phyloP scores from a whole-genome alignment of 2,797 vertebrate genomes.

The Cyclura pinguis region DNA sequence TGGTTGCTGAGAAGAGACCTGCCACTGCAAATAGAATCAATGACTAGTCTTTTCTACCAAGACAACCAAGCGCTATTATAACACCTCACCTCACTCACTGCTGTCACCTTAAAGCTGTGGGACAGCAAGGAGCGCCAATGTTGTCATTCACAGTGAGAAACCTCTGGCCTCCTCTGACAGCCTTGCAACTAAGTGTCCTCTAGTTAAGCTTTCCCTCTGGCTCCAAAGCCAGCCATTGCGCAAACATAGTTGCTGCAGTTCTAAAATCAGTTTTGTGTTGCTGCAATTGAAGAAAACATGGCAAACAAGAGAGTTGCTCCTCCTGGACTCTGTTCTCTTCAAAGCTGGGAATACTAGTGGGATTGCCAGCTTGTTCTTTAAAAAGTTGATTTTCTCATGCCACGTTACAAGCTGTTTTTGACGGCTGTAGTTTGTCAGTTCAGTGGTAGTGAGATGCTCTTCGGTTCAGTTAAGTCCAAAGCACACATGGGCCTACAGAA shows the following conservation, averaged over 20 bases:
- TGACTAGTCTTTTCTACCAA: not conserved
- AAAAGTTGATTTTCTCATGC: not conserved
- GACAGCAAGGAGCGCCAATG: not conserved
- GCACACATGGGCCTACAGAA: not conserved
- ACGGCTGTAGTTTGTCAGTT: not conserved
- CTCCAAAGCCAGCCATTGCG: not conserved
- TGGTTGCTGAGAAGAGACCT: not conserved
- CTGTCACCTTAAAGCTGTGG: not conserved
- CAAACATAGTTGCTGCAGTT: not conserved
- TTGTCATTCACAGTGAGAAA: not conserved
- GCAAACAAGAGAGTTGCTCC: not conserved
- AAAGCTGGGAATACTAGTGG: not conserved
- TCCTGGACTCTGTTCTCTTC: not conserved
- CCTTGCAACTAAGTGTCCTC: not conserved
- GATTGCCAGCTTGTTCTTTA: not conserved
- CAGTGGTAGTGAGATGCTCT: not conserved
- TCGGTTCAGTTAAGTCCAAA: not conserved
- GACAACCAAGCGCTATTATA: not conserved
- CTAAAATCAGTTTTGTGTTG: not conserved
- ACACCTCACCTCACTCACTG: not conserved
- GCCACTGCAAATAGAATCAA: not conserved
- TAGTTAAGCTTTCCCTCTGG: not conserved
- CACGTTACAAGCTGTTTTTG: not conserved
- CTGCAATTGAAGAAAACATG: not conserved
- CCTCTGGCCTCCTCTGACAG: not conserved